phyloP scores from a whole-genome alignment of 2,888 invertebrate genomes.

The Heteropelma amictum region DNA sequence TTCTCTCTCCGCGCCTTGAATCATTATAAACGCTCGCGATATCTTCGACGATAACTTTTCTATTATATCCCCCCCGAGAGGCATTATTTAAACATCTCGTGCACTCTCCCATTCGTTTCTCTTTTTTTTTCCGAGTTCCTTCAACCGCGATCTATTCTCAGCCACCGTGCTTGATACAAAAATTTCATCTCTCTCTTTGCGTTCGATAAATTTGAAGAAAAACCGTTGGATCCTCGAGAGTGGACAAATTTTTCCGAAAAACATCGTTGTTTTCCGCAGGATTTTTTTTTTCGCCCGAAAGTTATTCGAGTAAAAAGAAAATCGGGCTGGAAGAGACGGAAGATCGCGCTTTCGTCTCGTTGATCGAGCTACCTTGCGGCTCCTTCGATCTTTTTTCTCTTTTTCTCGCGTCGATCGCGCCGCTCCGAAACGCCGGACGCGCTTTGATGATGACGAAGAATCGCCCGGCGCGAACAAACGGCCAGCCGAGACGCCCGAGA shows the following conservation, averaged over 20 bases:
- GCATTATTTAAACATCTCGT: conserved; percentile 60
- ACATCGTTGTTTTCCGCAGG: no score
- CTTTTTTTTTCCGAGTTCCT: not conserved
- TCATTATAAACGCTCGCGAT: conserved; percentile 57
- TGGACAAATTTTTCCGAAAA: no score
- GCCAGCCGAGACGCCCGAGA: conserved; percentile 31
- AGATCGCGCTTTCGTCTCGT: conserved; percentile 31
- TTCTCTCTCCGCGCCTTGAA: conserved; percentile 3
- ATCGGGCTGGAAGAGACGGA: not conserved
- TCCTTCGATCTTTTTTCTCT: not conserved
- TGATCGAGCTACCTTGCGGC: conserved; percentile 33
- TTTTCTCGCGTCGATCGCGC: not conserved
- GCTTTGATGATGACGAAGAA: conserved; percentile 66
- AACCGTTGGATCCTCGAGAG: no score
- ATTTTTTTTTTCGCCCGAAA: no score
- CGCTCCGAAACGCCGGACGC: conserved; percentile 50
- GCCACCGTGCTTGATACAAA: no score
- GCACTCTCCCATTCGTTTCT: not conserved
- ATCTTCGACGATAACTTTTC: conserved; percentile 67
- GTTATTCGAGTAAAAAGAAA: not conserved
- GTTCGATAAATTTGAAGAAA: not conserved
- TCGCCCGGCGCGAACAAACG: conserved; percentile 60
- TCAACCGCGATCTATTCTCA: no score
- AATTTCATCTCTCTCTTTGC: not conserved
- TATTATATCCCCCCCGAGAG: conserved; percentile 66